Conservation (phyloP, 1,140 invertebrate genomes). For the Papilio aristodemus region DNA sequence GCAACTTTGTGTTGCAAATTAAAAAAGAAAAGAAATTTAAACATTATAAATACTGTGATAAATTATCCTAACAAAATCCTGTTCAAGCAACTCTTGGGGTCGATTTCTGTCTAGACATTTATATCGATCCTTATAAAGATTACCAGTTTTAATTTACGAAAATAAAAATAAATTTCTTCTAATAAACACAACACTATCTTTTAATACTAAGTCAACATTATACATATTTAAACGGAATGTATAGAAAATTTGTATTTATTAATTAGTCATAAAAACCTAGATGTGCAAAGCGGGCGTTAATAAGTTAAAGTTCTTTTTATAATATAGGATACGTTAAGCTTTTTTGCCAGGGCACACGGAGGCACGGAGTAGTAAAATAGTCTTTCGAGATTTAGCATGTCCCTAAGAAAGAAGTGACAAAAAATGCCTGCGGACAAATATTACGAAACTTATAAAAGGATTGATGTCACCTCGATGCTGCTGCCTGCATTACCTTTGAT, state of each 20-base stretch:
- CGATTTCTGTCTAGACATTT: conserved; percentile 6
- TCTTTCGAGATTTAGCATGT: too few species aligned
- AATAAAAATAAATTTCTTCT: not conserved
- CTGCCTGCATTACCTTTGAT: not conserved
- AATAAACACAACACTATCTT: not conserved
- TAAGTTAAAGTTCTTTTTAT: too few species aligned
- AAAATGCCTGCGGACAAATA: too few species aligned
- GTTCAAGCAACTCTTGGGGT: not conserved
- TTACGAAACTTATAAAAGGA: not conserved
- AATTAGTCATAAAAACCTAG: too few species aligned
- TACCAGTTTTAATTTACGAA: conserved; percentile 1
- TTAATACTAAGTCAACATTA: too few species aligned
- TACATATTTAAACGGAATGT: too few species aligned
- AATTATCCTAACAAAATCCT: not conserved
- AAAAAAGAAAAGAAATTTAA: not conserved
- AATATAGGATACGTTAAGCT: too few species aligned
- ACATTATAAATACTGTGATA: not conserved
- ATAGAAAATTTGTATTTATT: too few species aligned
- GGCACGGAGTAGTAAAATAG: too few species aligned
- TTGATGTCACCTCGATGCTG: not conserved
- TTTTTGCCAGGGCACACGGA: too few species aligned
- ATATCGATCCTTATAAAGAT: not conserved
- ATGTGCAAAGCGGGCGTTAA: too few species aligned
- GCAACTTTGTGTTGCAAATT: not conserved
- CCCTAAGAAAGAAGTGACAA: too few species aligned